phyloP scores from a whole-genome alignment of 2,888 invertebrate genomes.

The Holacanthella duospinosa region DNA sequence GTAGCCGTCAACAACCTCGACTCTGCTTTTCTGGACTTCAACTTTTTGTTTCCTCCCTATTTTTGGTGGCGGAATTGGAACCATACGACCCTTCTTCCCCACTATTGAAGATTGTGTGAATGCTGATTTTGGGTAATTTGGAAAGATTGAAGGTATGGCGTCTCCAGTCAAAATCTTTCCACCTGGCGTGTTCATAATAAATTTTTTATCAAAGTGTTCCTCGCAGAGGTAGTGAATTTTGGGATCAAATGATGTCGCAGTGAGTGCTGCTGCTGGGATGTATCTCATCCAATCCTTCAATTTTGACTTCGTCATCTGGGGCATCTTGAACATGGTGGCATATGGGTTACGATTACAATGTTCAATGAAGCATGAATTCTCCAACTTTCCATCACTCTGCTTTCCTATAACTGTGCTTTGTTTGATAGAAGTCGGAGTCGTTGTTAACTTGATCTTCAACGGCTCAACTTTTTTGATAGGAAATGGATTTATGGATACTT shows the following conservation, averaged over 20 bases:
- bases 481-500: background rate
- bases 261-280: background rate
- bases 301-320: background rate
- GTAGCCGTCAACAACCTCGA: background rate
- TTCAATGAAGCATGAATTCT: background rate
- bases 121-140: background rate
- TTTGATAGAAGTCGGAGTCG: background rate
- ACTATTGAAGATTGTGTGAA: background rate
- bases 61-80: background rate
- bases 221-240: background rate
- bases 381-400: background rate
- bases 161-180: background rate
- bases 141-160: background rate
- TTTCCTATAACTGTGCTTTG: background rate
- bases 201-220: background rate
- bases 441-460: background rate
- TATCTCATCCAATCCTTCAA: conserved; percentile 2
- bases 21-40: background rate
- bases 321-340: background rate
- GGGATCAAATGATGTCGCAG: background rate
- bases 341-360: background rate
- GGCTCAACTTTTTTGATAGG: background rate
- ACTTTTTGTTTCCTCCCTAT: background rate
- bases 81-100: background rate
- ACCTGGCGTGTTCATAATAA: background rate